Base-by-base conservation (phyloP, 2,113 vertebrate species). In the Corythoichthys intestinalis region DNA sequence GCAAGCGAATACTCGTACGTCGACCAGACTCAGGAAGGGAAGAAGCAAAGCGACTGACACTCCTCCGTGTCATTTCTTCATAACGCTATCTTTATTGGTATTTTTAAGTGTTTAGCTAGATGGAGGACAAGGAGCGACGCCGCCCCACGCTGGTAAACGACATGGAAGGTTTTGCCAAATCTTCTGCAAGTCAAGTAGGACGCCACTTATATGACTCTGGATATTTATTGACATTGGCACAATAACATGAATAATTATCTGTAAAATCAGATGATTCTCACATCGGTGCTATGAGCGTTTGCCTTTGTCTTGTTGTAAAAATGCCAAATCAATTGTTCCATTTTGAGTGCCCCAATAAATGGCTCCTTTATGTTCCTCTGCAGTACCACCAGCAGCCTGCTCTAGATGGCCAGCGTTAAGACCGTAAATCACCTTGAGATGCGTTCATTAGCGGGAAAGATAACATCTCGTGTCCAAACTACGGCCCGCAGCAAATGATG, bases 141-240 rank as follows among this genome's bases (percentile, higher is more conserved):
- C 46, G 28, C 48, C 89, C 87, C 91, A 85, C 63, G 84, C 87
- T 80, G 39, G 48, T 66, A 60, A 65, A 78, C 66, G 72, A 70
- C 83, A 81, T 78, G 66, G 72, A 73, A 80, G 84, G 77, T 73
- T 86, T 91, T 90, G 90, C 90, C 91, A 92, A 92, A 92, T 57
- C 73, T 82, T 83, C 46, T 5, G 60, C 13, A 41, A 62, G 37
- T 65, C 69, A 70, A 14, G 59, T 56, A 76, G 70, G 58, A 71
- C 52, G 37, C 62, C 62, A 62, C 70, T n/a, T 17, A 69, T 71
- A 46, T n/a, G 56, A 60, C n/a, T 35, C 59, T 72, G 7, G 12
- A 47, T 86, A 83, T 86, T 86, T 83, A 83, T 86, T 86, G 74
- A 75, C 58, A 6, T 74, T 59, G 70, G 56, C 34, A 58, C 34